Conservation (phyloP, 2,888 invertebrate species). For the Electrophaes corylata region DNA sequence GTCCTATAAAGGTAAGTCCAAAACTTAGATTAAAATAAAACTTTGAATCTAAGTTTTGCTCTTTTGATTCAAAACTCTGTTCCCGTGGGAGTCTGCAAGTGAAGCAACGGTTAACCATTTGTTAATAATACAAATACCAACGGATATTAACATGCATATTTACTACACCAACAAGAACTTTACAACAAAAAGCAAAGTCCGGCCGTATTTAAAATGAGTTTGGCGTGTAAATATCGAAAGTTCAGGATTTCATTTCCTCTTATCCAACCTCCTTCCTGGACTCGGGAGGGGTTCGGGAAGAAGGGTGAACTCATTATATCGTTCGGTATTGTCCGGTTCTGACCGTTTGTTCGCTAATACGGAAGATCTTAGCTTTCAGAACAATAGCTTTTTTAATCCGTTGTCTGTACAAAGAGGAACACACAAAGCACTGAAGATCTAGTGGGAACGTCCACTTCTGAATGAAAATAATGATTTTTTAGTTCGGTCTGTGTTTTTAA, state of each 20-base stretch:
- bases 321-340: constrained; percentile 39
- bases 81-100: background rate
- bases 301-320: constrained; percentile 46
- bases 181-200: constrained; percentile 46
- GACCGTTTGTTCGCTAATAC: constrained; percentile 27
- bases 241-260: constrained; percentile 63
- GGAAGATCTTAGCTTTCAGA: constrained; percentile 29
- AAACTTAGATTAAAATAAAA: background rate
- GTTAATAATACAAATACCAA: background rate
- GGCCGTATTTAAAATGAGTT: constrained; percentile 47
- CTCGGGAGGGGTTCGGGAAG: constrained; percentile 14
- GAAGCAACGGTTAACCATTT: background rate
- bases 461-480: too few relatives aligned
- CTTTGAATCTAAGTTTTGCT: background rate
- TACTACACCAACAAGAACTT: constrained; percentile 24
- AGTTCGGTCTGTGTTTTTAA: too few relatives aligned
- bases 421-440: background rate
- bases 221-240: constrained; percentile 60
- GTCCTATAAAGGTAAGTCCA: background rate
- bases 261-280: constrained; percentile 28
- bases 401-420: constrained; percentile 7
- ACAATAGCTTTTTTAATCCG: constrained; percentile 30
- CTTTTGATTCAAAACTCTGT: background rate
- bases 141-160: background rate
- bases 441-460: background rate